Conservation (phyloP, 2,113 vertebrate genomes). For the Parus major region DNA sequence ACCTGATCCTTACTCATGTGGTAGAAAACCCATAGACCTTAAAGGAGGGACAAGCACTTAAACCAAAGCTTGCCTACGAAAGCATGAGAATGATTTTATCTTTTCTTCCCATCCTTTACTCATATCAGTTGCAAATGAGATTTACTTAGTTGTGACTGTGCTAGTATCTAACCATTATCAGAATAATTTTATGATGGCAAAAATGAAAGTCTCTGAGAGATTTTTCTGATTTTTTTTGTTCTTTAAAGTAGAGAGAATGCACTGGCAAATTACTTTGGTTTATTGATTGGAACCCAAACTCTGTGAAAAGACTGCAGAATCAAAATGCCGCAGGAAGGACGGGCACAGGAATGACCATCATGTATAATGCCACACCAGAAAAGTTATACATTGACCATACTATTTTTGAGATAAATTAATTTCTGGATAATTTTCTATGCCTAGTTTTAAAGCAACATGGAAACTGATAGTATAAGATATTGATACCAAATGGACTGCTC, state of each 20-base stretch:
- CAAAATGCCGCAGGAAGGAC: not conserved
- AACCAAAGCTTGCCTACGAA: not conserved
- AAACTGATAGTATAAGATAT: not conserved
- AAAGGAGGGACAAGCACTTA: not conserved
- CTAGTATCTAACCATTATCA: not conserved
- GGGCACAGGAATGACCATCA: fast-evolving
- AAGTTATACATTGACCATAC: not conserved
- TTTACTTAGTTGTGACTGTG: not conserved
- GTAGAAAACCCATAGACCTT: not conserved
- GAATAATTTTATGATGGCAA: not conserved
- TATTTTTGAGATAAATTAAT: not conserved
- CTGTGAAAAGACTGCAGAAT: not conserved
- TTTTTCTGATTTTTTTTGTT: not conserved
- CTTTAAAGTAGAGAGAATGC: not conserved
- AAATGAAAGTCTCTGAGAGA: not conserved
- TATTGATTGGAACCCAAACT: not conserved
- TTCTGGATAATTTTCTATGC: not conserved
- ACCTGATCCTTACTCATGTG: not conserved
- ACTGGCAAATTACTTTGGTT: not conserved
- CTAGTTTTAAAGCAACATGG: not conserved
- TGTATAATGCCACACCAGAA: not conserved
- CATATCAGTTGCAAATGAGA: not conserved
- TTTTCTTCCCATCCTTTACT: not conserved
- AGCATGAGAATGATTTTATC: not conserved
- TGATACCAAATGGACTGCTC: not conserved